Conservation (phyloP, 2,113 vertebrate species). For the Brachirus orientalis region DNA sequence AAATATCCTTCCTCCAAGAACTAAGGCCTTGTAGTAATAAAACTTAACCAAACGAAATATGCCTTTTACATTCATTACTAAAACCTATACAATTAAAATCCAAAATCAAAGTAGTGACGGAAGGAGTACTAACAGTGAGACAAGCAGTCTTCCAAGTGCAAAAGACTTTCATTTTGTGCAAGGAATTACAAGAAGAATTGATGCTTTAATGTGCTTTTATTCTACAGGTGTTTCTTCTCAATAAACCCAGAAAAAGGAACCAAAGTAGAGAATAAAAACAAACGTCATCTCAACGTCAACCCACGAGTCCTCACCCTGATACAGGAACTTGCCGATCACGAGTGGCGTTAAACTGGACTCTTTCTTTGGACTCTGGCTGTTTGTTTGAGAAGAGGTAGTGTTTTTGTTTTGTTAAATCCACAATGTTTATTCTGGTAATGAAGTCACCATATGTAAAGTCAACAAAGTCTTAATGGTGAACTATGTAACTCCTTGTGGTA, state of each 20-base stretch:
- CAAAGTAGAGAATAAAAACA: no score
- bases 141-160: not conserved
- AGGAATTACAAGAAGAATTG: not conserved
- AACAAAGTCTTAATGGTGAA: conserved; percentile 4
- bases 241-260: no score
- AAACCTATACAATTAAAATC: not conserved
- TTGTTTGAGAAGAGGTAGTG: conserved; percentile 10
- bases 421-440: conserved; percentile 7
- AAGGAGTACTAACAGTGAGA: not conserved
- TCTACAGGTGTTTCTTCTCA: no score
- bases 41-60: not conserved
- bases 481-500: not conserved
- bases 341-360: conserved; percentile 3
- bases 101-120: not conserved
- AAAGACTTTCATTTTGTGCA: not conserved
- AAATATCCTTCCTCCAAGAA: no score
- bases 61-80: not conserved
- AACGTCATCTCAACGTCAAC: conserved; percentile 2
- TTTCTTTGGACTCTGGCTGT: conserved; percentile 12
- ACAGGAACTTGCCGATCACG: conserved; percentile 4
- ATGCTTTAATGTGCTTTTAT: no score
- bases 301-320: conserved; percentile 14
- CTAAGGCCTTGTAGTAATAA: not conserved
- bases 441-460: conserved; percentile 2
- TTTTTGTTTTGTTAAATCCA: not conserved